Percentiles rank a stretch among this genome's conserved stretches.
Conservation (phyloP, 2,797 vertebrate genomes). For the Chanos chanos region DNA sequence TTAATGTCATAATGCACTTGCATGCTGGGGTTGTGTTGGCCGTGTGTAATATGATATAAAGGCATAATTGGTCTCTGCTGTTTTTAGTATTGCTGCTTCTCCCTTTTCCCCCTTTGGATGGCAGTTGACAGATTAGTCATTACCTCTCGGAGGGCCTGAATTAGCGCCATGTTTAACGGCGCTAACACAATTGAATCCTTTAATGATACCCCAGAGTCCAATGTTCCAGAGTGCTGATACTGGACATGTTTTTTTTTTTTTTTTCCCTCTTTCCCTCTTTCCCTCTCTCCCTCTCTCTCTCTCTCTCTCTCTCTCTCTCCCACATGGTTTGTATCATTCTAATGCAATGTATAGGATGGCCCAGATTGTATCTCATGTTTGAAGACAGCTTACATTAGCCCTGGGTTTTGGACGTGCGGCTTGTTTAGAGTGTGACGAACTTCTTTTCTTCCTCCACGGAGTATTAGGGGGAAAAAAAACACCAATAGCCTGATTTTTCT, state of each 20-base stretch:
- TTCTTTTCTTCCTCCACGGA: constrained; percentile 8
- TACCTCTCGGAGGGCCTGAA: constrained; percentile 50
- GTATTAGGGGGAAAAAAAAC: too few relatives aligned
- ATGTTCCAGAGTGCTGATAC: constrained; percentile 50
- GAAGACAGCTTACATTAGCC: constrained; percentile 37
- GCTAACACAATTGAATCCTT: constrained; percentile 56
- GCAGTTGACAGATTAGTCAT: constrained; percentile 53
- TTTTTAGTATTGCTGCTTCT: constrained; percentile 41
- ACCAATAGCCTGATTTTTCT: too few relatives aligned
- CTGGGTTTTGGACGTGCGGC: constrained; percentile 15
- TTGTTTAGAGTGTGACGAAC: constrained; percentile 10
- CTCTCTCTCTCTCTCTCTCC: constrained; percentile 20
- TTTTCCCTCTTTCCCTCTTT: constrained; percentile 2
- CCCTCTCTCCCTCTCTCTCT: constrained; percentile 15
- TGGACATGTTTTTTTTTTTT: constrained; percentile 44
- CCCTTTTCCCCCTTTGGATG: constrained; percentile 43
- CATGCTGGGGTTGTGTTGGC: constrained; percentile 34
- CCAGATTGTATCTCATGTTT: constrained; percentile 39
- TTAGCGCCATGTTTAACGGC: constrained; percentile 52
- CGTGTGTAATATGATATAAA: constrained; percentile 51
- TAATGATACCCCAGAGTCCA: constrained; percentile 56
- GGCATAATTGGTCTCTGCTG: constrained; percentile 53
- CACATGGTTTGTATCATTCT: constrained; percentile 24
- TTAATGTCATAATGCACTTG: constrained; percentile 48
- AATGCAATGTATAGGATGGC: constrained; percentile 30